A percentile compares a stretch with the other conserved stretches of the same genome.
These are phyloP conservation scores for Branchellion lobata DNA, from an alignment of 2,888 invertebrate species.

Conservation along the genomic window DNA sequence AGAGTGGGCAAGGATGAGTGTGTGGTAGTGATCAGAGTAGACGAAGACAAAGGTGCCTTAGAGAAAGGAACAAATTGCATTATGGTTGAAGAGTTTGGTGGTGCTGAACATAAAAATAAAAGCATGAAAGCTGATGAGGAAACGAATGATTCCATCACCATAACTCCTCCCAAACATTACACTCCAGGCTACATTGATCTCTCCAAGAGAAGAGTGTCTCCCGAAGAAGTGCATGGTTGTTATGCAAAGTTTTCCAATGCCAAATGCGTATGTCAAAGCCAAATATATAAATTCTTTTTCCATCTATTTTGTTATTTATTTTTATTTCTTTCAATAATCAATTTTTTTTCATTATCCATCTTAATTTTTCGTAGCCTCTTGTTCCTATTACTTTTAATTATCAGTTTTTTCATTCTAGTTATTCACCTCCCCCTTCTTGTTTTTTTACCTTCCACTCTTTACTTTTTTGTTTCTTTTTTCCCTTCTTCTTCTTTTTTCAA, in stretches of 20 bases:
- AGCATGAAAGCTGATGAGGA: too few relatives aligned
- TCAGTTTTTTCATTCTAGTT: too few relatives aligned
- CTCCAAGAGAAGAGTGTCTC: constrained; percentile 95
- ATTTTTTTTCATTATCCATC: background rate
- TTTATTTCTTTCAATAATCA: background rate
- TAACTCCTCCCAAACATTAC: background rate
- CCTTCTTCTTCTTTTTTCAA: too few relatives aligned
- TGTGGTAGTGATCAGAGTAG: constrained; percentile 96
- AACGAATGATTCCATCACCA: background rate
- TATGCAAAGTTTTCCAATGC: constrained; percentile 97
- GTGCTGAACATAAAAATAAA: too few relatives aligned
- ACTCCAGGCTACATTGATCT: constrained; percentile 91
- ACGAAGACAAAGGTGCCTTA: constrained; percentile 95
- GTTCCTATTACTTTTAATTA: too few relatives aligned
- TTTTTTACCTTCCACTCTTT: background rate
- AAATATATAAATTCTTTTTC: too few relatives aligned
- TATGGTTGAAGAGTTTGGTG: background rate
- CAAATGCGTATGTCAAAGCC: constrained; percentile 84
- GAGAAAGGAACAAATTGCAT: too few relatives aligned
- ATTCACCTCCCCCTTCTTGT: too few relatives aligned
- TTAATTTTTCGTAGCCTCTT: too few relatives aligned
- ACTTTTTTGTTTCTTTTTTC: too few relatives aligned
- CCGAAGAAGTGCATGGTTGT: constrained; percentile 96
- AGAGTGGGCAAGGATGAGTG: constrained; percentile 97
- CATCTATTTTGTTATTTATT: background rate